Evolutionary conservation across 2,888 invertebrate species (phyloP).

Genomic region (Noctuana brunneofusca): DNA sequence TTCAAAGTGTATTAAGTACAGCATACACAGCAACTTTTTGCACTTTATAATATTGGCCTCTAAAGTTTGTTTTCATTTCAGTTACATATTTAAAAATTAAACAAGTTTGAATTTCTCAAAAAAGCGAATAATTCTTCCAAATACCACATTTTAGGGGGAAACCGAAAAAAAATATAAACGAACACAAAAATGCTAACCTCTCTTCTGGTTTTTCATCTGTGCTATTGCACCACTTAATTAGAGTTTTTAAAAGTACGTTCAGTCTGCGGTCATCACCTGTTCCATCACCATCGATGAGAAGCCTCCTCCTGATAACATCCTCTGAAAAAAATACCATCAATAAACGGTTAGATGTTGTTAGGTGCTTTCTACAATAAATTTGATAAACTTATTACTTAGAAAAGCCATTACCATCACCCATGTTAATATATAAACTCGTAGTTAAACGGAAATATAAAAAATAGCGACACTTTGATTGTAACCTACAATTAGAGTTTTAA

Average conservation of each 20-base stretch:
- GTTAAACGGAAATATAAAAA: no score
- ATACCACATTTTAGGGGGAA: no score
- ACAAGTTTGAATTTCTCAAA: no score
- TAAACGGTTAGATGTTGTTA: neutral
- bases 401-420: constrained; percentile 49
- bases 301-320: constrained; percentile 94
- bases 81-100: no score
- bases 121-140: no score
- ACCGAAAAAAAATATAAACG: neutral
- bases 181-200: constrained; percentile 69
- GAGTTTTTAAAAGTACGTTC: constrained; percentile 91
- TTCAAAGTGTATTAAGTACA: neutral
- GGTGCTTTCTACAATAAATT: neutral
- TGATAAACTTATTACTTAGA: neutral
- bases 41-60: neutral
- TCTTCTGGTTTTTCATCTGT: constrained; percentile 86
- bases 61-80: neutral
- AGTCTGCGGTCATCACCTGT: constrained; percentile 96
- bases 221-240: constrained; percentile 90
- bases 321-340: constrained; percentile 81
- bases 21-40: neutral
- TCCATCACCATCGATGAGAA: constrained; percentile 98
- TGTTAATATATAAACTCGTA: constrained; percentile 21
- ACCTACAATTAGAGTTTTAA: no score
- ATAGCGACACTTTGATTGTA: no score